These are phyloP conservation scores for Siniperca chuatsi DNA, from an alignment of 2,113 vertebrate genomes.

Conservation along the genomic window DNA sequence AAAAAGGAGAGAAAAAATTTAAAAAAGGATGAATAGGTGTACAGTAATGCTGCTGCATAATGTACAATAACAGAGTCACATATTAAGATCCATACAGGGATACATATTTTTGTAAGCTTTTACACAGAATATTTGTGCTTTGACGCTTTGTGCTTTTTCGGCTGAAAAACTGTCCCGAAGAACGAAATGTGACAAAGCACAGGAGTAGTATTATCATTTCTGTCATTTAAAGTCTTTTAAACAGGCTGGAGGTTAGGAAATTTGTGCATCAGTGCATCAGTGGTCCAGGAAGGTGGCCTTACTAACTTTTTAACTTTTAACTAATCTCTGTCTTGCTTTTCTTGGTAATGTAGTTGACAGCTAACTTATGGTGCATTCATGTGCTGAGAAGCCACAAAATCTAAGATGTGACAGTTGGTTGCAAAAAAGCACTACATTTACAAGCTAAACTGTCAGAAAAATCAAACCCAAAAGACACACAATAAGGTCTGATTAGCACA, in stretches of 20 bases:
- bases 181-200: not conserved
- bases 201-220: not conserved
- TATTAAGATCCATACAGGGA: too few species aligned
- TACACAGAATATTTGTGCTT: too few species aligned
- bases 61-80: too few species aligned
- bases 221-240: not conserved
- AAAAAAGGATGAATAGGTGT: too few species aligned
- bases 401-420: slow-evolving; percentile 9
- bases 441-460: slow-evolving; percentile 13
- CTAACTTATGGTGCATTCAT: not conserved
- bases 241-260: not conserved
- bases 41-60: not conserved
- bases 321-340: not conserved
- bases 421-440: not conserved
- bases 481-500: not conserved
- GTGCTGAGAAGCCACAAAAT: not conserved
- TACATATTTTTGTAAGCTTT: not conserved
- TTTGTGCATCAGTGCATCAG: not conserved
- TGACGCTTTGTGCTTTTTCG: too few species aligned
- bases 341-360: not conserved
- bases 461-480: not conserved
- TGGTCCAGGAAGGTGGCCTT: not conserved
- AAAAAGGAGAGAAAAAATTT: not conserved
- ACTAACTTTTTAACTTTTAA: too few species aligned
- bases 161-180: not conserved